Evolutionary conservation across 2,797 vertebrate genomes (phyloP).

Genomic region (Ptychobarbus kaznakovi): DNA sequence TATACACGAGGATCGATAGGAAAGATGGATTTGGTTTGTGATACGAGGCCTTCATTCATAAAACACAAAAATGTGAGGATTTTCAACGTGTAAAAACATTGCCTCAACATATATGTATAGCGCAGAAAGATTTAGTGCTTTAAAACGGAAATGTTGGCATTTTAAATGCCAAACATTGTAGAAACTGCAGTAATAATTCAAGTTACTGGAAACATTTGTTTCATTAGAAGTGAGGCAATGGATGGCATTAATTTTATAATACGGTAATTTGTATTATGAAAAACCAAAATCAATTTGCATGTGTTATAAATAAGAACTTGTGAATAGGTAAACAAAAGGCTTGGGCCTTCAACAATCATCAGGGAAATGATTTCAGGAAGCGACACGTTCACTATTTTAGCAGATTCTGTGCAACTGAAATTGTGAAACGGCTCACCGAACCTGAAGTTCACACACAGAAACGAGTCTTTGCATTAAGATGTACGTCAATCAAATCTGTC

Average conservation of each 20-base stretch:
- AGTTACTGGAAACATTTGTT: constrained; percentile 16
- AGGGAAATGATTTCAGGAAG: constrained; percentile 53
- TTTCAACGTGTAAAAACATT: constrained; percentile 50
- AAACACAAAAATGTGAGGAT: constrained; percentile 48
- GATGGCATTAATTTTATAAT: constrained; percentile 26
- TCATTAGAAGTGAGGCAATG: constrained; percentile 1
- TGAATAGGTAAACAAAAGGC: constrained; percentile 22
- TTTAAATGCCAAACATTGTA: constrained; percentile 45
- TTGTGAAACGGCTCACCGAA: constrained; percentile 21
- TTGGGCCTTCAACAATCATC: constrained; percentile 46
- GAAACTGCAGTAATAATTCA: constrained; percentile 22
- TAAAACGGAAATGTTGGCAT: constrained; percentile 29
- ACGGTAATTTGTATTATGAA: constrained; percentile 1
- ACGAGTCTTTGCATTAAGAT: constrained; percentile 35
- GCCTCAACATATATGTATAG: constrained; percentile 48
- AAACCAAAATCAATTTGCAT: constrained; percentile 38
- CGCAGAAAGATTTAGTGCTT: constrained; percentile 45
- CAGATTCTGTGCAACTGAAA: constrained; percentile 37
- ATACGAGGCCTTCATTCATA: constrained; percentile 60
- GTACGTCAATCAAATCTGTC: constrained; percentile 40
- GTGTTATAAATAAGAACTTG: constrained; percentile 35
- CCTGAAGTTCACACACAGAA: constrained; percentile 32
- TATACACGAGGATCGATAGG: constrained; percentile 28
- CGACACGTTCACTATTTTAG: constrained; percentile 31
- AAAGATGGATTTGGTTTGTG: constrained; percentile 34